Percentiles rank a stretch among this genome's conserved stretches.
Conservation (phyloP, 2,113 vertebrate species). For the Pogonocichla stellata region DNA sequence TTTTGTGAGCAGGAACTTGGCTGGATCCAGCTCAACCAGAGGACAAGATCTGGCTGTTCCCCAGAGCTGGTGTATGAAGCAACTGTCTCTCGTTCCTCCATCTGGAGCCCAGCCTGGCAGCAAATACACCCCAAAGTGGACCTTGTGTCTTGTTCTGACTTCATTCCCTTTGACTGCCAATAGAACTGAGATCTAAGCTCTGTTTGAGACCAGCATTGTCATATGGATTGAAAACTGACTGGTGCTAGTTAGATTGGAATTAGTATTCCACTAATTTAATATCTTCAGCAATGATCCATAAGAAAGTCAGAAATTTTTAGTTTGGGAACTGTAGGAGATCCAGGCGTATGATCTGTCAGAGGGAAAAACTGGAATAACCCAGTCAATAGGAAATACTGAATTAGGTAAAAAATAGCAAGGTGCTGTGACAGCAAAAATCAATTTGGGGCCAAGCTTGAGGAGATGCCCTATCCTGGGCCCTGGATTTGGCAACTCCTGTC, state of each 20-base stretch:
- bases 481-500: background rate
- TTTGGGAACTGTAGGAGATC: background rate
- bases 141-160: background rate
- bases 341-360: background rate
- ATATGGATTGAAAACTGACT: background rate
- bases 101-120: background rate
- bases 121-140: background rate
- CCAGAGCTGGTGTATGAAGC: rapidly evolving
- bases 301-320: background rate
- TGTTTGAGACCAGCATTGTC: background rate
- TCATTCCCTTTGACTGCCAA: background rate
- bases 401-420: background rate
- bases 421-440: background rate
- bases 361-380: background rate
- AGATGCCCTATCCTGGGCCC: background rate
- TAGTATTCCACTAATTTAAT: background rate
- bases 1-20: background rate
- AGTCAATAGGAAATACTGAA: background rate
- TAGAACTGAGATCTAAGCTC: background rate
- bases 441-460: background rate
- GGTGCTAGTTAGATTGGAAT: background rate
- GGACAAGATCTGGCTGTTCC: background rate
- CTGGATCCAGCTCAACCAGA: background rate
- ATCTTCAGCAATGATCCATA: background rate
- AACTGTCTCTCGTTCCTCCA: background rate